A percentile compares a stretch with the other conserved stretches of the same genome.
Evolutionary conservation across 2,113 vertebrate genomes (phyloP).

Genomic region (Bubalus kerabau): DNA sequence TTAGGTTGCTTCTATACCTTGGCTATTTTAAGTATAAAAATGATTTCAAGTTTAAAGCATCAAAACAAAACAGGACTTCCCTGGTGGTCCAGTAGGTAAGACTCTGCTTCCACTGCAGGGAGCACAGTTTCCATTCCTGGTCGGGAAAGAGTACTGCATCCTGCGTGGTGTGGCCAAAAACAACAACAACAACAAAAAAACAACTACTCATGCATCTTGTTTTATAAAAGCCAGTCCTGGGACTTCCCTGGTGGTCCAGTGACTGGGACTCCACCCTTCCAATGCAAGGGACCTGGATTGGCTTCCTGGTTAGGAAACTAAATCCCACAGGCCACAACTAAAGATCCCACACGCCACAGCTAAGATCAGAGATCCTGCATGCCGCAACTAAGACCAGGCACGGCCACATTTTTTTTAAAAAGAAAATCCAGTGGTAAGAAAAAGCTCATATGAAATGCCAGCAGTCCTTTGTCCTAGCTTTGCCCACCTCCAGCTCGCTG

Average conservation of each 20-base stretch:
- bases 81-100: neutral
- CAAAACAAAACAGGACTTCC: neutral
- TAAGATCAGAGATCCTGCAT: neutral
- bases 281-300: neutral
- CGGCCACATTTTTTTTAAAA: neutral
- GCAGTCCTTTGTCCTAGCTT: neutral
- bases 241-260: neutral
- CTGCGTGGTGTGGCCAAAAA: neutral
- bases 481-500: neutral
- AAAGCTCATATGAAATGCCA: neutral
- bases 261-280: neutral
- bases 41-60: neutral
- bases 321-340: neutral
- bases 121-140: neutral
- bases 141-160: neutral
- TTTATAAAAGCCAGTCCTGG: neutral
- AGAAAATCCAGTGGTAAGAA: neutral
- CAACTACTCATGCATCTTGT: neutral
- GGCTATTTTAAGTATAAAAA: neutral
- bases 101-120: neutral
- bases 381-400: neutral
- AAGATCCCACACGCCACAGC: neutral
- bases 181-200: neutral
- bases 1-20: neutral
- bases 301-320: neutral